Evolutionary conservation across 2,888 invertebrate species (phyloP).

Genomic region (Stratiomys singularior): DNA sequence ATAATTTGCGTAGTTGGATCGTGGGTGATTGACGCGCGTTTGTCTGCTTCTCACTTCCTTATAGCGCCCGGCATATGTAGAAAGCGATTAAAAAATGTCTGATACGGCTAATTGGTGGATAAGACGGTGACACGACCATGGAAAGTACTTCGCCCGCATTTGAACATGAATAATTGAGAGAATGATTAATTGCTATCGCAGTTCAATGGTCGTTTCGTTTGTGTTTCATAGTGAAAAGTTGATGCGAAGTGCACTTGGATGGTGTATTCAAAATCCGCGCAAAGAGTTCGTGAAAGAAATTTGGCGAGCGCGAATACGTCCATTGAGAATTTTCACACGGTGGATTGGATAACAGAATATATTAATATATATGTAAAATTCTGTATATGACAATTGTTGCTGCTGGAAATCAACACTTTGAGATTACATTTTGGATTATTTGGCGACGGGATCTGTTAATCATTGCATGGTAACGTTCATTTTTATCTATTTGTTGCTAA

Average conservation of each 20-base stretch:
- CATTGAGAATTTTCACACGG: no score
- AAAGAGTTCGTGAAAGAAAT: no score
- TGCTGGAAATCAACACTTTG: neutral
- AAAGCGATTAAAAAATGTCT: constrained; percentile 13
- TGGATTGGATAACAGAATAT: no score
- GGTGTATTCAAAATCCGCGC: no score
- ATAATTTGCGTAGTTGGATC: neutral
- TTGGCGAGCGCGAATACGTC: no score
- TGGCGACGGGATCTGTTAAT: constrained; percentile 2
- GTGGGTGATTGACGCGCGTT: constrained; percentile 24
- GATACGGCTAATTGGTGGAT: constrained; percentile 36
- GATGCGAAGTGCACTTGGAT: neutral
- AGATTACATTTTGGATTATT: constrained; percentile 20
- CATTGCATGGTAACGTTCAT: constrained; percentile 30
- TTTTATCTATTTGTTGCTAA: constrained; percentile 14
- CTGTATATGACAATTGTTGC: neutral
- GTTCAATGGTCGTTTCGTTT: neutral
- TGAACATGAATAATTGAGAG: neutral
- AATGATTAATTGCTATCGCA: neutral
- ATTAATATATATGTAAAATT: no score
- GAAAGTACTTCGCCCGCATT: neutral
- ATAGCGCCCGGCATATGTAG: neutral
- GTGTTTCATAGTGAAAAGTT: constrained; percentile 6
- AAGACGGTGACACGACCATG: constrained; percentile 23
- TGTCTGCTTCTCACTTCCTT: neutral